Evolutionary conservation across 1,140 invertebrate species (phyloP).

Genomic region (Armadillidium nasatum): DNA sequence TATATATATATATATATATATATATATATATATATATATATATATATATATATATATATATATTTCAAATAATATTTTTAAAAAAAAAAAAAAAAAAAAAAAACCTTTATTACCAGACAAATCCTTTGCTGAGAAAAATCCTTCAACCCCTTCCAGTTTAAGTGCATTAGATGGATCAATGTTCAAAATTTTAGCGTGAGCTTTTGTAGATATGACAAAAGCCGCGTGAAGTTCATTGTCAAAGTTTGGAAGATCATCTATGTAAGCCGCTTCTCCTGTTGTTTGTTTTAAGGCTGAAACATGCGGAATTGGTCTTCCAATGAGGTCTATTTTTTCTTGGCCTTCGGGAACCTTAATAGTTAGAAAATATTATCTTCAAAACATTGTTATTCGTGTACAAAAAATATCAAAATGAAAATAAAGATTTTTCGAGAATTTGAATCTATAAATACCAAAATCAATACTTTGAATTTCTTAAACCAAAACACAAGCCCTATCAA

Average conservation of each 20-base stretch:
- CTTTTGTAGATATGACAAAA: conserved; percentile 21
- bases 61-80: too few species aligned
- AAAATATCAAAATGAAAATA: too few species aligned
- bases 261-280: conserved; percentile 27
- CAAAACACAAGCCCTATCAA: too few species aligned
- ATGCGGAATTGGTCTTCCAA: conserved; percentile 66
- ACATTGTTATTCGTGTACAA: too few species aligned
- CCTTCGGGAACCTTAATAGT: conserved; percentile 54
- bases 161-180: conserved; percentile 65
- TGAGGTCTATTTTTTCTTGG: conserved; percentile 61
- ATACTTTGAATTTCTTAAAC: too few species aligned
- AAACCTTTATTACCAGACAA: conserved; percentile 52
- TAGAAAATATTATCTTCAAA: too few species aligned
- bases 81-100: too few species aligned
- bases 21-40: too few species aligned
- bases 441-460: too few species aligned
- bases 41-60: too few species aligned
- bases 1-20: too few species aligned
- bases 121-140: conserved; percentile 63
- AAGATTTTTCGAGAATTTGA: too few species aligned
- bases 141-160: conserved; percentile 64
- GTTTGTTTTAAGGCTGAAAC: conserved; percentile 5
- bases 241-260: conserved; percentile 21
- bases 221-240: conserved; percentile 25
- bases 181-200: conserved; percentile 66